Base-by-base conservation (phyloP, 1,140 invertebrate species). In the Drosophila lini region DNA sequence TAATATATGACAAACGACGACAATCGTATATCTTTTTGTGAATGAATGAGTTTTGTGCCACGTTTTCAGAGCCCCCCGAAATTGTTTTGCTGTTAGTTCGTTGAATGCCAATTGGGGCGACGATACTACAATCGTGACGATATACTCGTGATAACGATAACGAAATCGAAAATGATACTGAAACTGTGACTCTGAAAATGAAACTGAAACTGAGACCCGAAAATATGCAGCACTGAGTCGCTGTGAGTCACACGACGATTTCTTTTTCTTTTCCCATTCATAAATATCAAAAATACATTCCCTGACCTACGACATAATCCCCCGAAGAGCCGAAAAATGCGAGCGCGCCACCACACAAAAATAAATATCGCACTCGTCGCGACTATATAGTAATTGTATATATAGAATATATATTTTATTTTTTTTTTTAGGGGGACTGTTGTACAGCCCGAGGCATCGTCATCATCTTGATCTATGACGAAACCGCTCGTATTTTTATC, bases 281-380 rank as follows among this genome's bases (percentile, higher is more conserved):
- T 56, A 58, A 61, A 36, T 38, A 55, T 38, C 32, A 53, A n/a
- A 50, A 50, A 50, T 22, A 53, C 52, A 50, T 70, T 74, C 73
- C 78, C 71, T 85, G 81, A 85, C 81, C 81, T 85, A 85, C 82
- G 78, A 74, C 82, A 84, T 63, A 62, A 56, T 75, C 71, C 60
- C 38, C 71, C 47, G 5, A 47, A 74, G 47, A 32, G 28, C 28
- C 47, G 3, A 31, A 50, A 34, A 71, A 63, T 63, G 28, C 36
- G 53, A 60, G 28, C 5, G 48, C 28, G 28, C 28, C 48, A 32
- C 28, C 48, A 32, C 31, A 52, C 19, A 53, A 53, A 53, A 53
- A 53, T 53, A 53, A 53, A 38, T 38, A 53, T 53, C 32, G 52
- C 52, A 53, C 52, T 53, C 48, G 31, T 53, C 28, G 55, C 56